These are phyloP conservation scores for Clamator glandarius DNA, from an alignment of 2,797 vertebrate genomes.

Conservation along the genomic window DNA sequence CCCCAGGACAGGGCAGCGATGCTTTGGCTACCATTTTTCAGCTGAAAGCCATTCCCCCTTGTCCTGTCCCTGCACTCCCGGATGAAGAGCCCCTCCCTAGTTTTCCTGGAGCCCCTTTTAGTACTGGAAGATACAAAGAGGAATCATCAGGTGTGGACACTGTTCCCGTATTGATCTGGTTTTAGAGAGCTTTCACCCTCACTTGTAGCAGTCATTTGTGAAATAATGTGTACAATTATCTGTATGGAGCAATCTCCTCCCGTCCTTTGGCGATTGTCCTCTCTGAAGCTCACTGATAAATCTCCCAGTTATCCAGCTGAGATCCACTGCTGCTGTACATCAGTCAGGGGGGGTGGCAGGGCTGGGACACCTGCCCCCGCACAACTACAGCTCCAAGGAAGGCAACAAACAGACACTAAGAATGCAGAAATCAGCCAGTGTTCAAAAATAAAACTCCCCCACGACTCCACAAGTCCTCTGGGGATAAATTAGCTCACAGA, in stretches of 20 bases:
- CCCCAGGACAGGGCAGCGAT: too few species aligned
- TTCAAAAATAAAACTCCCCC: constrained; percentile 46
- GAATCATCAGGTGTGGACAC: neutral
- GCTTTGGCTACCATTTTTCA: too few species aligned
- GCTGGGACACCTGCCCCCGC: neutral
- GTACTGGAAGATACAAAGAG: neutral
- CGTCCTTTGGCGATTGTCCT: neutral
- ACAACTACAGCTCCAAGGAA: neutral
- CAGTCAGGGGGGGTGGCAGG: neutral
- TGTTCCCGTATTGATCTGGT: neutral
- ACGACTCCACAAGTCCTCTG: neutral
- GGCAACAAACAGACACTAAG: neutral
- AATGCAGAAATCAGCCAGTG: constrained; percentile 1
- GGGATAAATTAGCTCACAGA: constrained; percentile 52
- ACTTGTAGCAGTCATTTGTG: neutral
- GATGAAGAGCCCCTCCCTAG: too few species aligned
- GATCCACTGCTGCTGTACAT: rapidly evolving
- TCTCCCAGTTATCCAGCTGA: neutral
- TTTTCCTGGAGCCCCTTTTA: too few species aligned
- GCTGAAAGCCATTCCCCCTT: too few species aligned
- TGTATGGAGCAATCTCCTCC: neutral
- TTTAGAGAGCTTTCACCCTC: neutral
- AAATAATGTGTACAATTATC: neutral
- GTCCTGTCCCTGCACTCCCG: too few species aligned
- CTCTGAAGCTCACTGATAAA: neutral